Evolutionary conservation across 2,797 vertebrate genomes (phyloP).

Genomic region (Gallirallus australis): DNA sequence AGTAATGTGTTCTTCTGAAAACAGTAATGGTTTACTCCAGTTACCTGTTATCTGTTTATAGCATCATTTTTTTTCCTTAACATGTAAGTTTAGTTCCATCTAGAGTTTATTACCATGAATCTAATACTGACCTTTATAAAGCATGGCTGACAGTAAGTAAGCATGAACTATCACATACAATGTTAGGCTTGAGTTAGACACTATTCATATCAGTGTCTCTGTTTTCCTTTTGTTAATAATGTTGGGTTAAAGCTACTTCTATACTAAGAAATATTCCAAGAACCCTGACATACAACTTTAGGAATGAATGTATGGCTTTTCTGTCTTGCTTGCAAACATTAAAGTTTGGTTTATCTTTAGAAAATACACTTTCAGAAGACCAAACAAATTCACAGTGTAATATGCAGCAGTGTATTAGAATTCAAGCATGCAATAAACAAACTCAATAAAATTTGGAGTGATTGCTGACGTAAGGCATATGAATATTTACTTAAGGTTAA

Average conservation of each 20-base stretch:
- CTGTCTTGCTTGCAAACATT: neutral
- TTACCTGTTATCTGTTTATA: neutral
- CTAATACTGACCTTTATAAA: neutral
- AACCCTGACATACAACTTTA: neutral
- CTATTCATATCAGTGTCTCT: neutral
- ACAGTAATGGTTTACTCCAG: neutral
- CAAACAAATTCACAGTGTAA: neutral
- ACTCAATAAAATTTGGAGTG: neutral
- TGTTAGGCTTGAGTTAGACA: neutral
- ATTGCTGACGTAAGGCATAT: neutral
- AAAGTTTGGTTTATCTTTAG: neutral
- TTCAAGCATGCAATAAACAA: neutral
- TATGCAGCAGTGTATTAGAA: neutral
- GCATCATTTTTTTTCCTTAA: neutral
- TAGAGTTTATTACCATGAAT: neutral
- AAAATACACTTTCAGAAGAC: neutral
- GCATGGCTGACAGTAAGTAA: neutral
- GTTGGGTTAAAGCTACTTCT: neutral
- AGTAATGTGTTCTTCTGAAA: neutral
- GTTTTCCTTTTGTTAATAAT: neutral
- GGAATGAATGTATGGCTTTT: neutral
- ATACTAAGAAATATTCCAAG: neutral
- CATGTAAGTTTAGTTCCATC: accelerated
- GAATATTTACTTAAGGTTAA: neutral
- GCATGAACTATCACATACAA: neutral